Base-by-base conservation (phyloP, 2,888 invertebrate genomes). In the Drosophila diplacantha region DNA sequence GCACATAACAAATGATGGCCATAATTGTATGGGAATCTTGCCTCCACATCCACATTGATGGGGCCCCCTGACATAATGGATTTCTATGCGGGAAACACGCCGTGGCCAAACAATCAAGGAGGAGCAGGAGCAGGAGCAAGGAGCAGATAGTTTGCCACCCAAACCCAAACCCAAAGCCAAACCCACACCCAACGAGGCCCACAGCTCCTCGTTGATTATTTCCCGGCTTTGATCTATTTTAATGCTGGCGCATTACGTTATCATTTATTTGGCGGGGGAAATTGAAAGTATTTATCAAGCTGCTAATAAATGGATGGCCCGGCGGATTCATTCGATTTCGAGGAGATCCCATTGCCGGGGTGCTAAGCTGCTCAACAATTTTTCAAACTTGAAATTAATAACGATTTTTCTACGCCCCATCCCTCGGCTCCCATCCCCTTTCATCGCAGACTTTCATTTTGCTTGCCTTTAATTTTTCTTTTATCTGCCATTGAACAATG, bases 401-500 rank as follows among this genome's bases (percentile, higher is more conserved):
- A 80, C 75, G 38, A 77, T 80, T 64, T 24, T 43, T 53, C 44
- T 31, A 26, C 24, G 24, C 16, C 41, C 41, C 41, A 1, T 3
- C 16, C 8, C 37, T 5, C 35, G 4, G 2, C 20, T 20, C 20
- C 31, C n/a, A n/a, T n/a, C 47, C 38, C 31, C 16, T 24, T 43
- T 59, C 51, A 35, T 24, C 41, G 47, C 56, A 54, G 72, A 66
- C 69, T 80, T 76, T 76, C 74, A 82, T 79, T 79, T 71, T 47
- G 77, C 78, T 83, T 80, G 66, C 77, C 81, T 79, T 83, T 79
- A 82, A 80, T 80, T 79, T 81, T 83, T 83, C 83, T 79, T 80
- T 82, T 82, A 81, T 79, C 84, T 80, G 80, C 84, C 78, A 82
- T 77, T 82, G 81, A 82, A 80, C 82, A 80, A 80, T 82, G 72